Conservation (phyloP, 2,888 invertebrate genomes). For the Dendrolimus houi region DNA sequence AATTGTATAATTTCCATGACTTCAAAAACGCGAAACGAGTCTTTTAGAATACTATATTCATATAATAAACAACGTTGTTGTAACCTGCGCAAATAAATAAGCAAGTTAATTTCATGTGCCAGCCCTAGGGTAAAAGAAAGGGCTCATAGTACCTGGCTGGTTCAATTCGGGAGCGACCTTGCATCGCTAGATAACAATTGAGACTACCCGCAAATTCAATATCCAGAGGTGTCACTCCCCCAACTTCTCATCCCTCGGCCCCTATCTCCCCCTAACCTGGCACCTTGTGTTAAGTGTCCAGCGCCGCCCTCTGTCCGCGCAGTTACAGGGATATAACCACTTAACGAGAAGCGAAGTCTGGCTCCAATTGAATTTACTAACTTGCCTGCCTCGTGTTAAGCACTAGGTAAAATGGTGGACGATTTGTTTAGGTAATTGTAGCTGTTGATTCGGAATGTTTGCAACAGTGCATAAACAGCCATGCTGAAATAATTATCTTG, state of each 20-base stretch:
- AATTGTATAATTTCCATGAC: too few relatives aligned
- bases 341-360: constrained; percentile 69
- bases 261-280: constrained; percentile 13
- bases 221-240: constrained; percentile 56
- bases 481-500: too few relatives aligned
- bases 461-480: too few relatives aligned
- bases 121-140: constrained; percentile 60
- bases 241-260: constrained; percentile 12
- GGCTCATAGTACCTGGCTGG: constrained; percentile 56
- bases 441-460: too few relatives aligned
- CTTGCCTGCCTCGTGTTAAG: constrained; percentile 14
- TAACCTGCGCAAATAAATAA: too few relatives aligned
- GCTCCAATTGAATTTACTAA: constrained; percentile 59
- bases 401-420: constrained; percentile 14
- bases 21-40: too few relatives aligned
- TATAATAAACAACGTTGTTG: too few relatives aligned
- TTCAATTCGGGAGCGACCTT: constrained; percentile 57
- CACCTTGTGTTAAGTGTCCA: constrained; percentile 61
- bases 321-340: constrained; percentile 66
- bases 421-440: background rate
- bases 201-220: constrained; percentile 70
- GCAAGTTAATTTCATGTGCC: constrained; percentile 9
- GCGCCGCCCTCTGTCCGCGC: constrained; percentile 41
- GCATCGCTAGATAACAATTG: constrained; percentile 71
- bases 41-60: too few relatives aligned